Conservation (phyloP, 2,797 vertebrate species). For the Triplophysa yarkandensis region DNA sequence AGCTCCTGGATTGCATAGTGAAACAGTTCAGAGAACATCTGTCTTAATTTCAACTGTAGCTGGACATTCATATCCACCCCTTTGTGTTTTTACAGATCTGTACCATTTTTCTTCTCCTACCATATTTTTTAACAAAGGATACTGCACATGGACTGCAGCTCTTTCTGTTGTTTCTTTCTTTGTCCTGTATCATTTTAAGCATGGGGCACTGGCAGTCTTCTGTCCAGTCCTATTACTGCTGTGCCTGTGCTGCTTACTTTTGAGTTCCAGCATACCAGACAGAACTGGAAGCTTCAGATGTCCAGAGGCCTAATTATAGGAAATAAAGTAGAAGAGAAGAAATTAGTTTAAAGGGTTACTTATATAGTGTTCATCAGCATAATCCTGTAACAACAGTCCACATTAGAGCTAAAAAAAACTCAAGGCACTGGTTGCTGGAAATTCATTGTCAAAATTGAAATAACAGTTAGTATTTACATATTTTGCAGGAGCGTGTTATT, state of each 20-base stretch:
- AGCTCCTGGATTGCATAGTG: background rate
- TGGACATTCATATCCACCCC: background rate
- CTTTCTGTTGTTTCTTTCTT: slow-evolving; percentile 8
- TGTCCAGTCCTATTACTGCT: slow-evolving; percentile 47
- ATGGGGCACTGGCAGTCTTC: slow-evolving; percentile 16
- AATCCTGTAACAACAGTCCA: background rate
- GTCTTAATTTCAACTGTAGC: slow-evolving; percentile 2
- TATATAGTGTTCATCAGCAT: background rate
- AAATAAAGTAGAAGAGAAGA: slow-evolving; percentile 37
- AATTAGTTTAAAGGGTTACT: slow-evolving; percentile 35
- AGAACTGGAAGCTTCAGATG: slow-evolving; percentile 71
- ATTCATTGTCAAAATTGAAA: no score
- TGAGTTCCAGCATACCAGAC: slow-evolving; percentile 76
- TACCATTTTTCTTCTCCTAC: slow-evolving; percentile 14
- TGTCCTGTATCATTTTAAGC: slow-evolving; percentile 26
- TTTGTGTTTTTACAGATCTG: slow-evolving; percentile 8
- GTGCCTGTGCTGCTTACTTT: slow-evolving; percentile 55
- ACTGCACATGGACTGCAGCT: background rate
- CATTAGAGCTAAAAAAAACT: no score
- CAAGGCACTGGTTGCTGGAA: no score
- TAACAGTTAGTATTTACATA: no score
- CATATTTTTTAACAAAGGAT: background rate
- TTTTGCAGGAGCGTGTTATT: no score
- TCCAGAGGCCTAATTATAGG: slow-evolving; percentile 64
- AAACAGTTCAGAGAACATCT: slow-evolving; percentile 8